Evolutionary conservation across 2,113 vertebrate species (phyloP), one percentile per base, ranked within the genome.

Genomic region (Puntigrus tetrazona): DNA sequence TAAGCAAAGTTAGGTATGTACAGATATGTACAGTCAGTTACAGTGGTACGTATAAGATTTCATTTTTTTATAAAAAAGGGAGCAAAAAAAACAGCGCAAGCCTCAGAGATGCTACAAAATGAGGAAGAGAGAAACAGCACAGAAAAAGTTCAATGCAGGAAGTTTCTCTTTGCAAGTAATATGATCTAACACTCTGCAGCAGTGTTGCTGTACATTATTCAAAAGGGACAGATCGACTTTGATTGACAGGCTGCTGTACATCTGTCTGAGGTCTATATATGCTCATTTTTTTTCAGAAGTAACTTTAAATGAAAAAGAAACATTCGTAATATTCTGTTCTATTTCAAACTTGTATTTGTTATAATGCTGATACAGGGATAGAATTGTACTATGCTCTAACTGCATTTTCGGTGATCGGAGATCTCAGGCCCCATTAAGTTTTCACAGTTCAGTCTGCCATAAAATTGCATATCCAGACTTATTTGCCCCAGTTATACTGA

Each of bases 91-190:
- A 38, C 20, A 43, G 13, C 31, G 20, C 9, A 38, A 70, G 20
- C 36, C n/a, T 73, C n/a, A 59, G 65, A 73, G 34, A 27, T 82
- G 45, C 45, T 10, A 20, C 31, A 36, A 25, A 57, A 52, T 27
- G 10, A 59, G 31, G 52, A 36, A 78, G 18, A 75, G 10, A 57
- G 50, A 55, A n/a, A 34, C 4, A 4, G 29, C 27, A 36, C 27
- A 79, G 77, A 43, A 25, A 78, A 36, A n/a, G 50, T 34, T 34
- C 11, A 52, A 78, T 31, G 31, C 31, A n/a, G 13, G 31, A 31
- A 27, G 41, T 76, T 25, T 85, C 4, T 61, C 67, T 78, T 43
- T 59, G 86, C 77, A 87, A 70, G 79, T 78, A 75, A 84, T 36
- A 22, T 65, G 22, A 83, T 61, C 34, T 50, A 3, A 50, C 27